Evolutionary conservation across 1,140 invertebrate genomes (phyloP).

Genomic region (Ostrea edulis): DNA sequence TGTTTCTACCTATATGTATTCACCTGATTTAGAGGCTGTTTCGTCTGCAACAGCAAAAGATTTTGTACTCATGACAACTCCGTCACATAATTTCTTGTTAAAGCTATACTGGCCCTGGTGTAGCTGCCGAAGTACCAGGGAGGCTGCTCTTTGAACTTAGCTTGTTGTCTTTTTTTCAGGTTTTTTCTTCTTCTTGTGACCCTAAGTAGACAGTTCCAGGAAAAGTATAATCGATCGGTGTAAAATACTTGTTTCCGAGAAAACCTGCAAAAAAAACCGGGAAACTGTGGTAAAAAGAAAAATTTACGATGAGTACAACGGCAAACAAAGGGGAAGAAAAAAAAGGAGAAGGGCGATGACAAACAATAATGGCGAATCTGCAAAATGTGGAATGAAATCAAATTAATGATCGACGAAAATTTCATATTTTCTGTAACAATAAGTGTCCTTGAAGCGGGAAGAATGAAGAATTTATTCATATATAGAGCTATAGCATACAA

Average conservation of each 20-base stretch:
- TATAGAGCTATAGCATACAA: no score
- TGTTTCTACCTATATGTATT: no score
- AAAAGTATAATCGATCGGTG: not conserved
- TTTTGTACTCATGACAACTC: not conserved
- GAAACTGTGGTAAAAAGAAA: not conserved
- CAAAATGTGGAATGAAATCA: no score
- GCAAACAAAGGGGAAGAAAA: not conserved
- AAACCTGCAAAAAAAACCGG: not conserved
- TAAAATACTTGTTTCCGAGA: not conserved
- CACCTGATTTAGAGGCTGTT: not conserved
- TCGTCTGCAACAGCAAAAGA: not conserved
- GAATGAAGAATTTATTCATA: no score
- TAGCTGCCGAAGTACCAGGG: not conserved
- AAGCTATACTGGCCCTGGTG: not conserved
- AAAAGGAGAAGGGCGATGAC: no score
- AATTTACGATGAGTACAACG: not conserved
- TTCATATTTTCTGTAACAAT: no score
- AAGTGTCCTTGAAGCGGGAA: no score
- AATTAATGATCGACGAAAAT: no score
- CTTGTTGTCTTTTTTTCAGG: not conserved
- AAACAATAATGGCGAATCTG: no score
- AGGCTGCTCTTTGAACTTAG: not conserved
- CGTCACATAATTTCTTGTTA: not conserved
- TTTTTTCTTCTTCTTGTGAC: not conserved
- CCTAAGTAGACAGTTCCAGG: not conserved